Evolutionary conservation across 2,888 invertebrate genomes (phyloP), one percentile per base, ranked within the genome.

Genomic region (Pyrochroa serraticornis): DNA sequence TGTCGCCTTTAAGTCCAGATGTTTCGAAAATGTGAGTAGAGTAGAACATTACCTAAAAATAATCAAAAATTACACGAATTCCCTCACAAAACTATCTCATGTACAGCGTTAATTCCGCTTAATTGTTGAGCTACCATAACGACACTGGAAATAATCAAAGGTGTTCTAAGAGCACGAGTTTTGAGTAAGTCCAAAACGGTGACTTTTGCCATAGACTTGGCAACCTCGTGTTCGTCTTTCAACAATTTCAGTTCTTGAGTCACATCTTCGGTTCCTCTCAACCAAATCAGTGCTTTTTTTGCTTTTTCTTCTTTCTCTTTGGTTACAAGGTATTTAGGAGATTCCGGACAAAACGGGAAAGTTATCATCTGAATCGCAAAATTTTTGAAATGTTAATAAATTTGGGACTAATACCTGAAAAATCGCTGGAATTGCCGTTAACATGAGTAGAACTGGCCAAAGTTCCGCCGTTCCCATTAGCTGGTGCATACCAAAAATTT

Each of bases 361-460:
- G 0, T 92, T 90, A 57, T 95, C 78, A 0, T 87, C 87, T 12
- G 80, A 75, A 51, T 88, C 77, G n/a, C 7, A 13, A 22, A 22
- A 8, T 30, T 42, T 42, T 10, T 42, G 8, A 22, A 2, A 10
- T 5, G 42, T n/a, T 42, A 31, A 1, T 6, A 14, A 10, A 33
- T 10, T 33, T 12, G 1, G 1, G 5, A 22, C 2, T 22, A 22
- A 32, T 30, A 51, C 37, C 73, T 83, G 83, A 71, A 89, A 84
- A 36, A 90, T 75, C 0, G 89, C 90, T 0, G 95, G 93, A 0
- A 93, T 79, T 1, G 86, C 82, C 0, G 90, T 87, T 22, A 90
- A 70, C 0, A 85, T 85, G 9, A 95, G 80, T 2, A 94, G 81
- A 67, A 86, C 81, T 0, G 92, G 93, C 94, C 94, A 94, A n/a